phyloP scores from a whole-genome alignment of 2,113 vertebrate genomes.

The Onychorhynchus coronatus region DNA sequence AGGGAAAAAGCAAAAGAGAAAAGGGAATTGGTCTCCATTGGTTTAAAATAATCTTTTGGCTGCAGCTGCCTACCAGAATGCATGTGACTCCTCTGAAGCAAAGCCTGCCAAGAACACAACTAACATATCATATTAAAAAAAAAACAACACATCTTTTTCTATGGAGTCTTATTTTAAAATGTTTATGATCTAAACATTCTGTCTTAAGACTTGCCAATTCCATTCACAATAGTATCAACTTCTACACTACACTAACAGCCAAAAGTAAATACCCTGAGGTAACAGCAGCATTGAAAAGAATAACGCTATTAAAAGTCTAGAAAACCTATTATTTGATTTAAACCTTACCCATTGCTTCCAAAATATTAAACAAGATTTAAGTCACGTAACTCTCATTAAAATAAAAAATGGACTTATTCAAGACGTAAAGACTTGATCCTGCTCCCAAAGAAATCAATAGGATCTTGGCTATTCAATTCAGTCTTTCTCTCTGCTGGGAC shows the following conservation, averaged over 20 bases:
- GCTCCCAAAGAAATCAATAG: not conserved
- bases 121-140: conserved; percentile 50
- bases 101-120: conserved; percentile 49
- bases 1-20: not conserved
- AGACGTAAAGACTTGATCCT: not conserved
- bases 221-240: conserved; percentile 30
- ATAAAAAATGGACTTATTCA: not conserved
- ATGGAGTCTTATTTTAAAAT: conserved; percentile 37
- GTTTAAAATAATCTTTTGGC: conserved; percentile 43
- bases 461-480: not conserved
- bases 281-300: conserved; percentile 21
- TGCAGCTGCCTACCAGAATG: conserved; percentile 6
- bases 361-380: conserved; percentile 13
- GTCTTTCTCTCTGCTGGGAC: not conserved
- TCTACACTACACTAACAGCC: conserved; percentile 1
- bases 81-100: conserved; percentile 1
- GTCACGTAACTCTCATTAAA: conserved; percentile 31
- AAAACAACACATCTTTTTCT: not conserved
- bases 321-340: conserved; percentile 31
- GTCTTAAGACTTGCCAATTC: conserved; percentile 40
- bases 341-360: not conserved
- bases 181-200: conserved; percentile 59
- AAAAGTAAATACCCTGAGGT: conserved; percentile 41
- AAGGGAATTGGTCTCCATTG: not conserved
- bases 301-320: not conserved